Conservation (phyloP, 2,113 vertebrate species). For the Etia nguti region DNA sequence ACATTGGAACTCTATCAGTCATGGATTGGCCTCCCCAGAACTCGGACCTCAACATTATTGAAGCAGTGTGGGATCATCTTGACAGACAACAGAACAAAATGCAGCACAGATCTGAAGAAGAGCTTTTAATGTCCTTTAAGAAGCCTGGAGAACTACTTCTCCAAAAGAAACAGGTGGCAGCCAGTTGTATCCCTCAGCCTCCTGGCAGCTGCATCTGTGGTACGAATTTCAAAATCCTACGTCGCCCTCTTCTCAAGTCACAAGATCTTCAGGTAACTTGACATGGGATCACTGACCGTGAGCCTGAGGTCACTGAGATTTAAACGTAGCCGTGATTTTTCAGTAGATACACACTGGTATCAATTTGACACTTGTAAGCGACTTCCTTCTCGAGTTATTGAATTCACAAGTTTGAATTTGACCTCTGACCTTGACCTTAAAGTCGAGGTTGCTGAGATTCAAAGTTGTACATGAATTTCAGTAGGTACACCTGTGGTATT, state of each 20-base stretch:
- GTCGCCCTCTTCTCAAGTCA: not conserved
- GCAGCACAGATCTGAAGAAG: not conserved
- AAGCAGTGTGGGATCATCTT: not conserved
- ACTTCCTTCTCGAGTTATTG: not conserved
- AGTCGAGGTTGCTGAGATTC: not conserved
- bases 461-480: not conserved
- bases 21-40: not conserved
- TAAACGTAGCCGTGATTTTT: not conserved
- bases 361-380: not conserved
- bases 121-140: not conserved
- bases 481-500: not conserved
- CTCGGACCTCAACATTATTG: not conserved
- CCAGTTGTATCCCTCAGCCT: not conserved
- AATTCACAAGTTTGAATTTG: not conserved
- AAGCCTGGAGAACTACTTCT: not conserved
- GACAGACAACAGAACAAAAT: not conserved
- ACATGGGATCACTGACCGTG: not conserved
- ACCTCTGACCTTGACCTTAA: not conserved
- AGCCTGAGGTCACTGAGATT: not conserved
- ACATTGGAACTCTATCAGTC: fast-evolving
- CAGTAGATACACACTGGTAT: not conserved
- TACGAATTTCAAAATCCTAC: not conserved
- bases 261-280: not conserved
- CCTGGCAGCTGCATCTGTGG: not conserved
- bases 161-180: too few species aligned